phyloP scores from a whole-genome alignment of 2,888 invertebrate species.

The Lepidochrysops patricia region DNA sequence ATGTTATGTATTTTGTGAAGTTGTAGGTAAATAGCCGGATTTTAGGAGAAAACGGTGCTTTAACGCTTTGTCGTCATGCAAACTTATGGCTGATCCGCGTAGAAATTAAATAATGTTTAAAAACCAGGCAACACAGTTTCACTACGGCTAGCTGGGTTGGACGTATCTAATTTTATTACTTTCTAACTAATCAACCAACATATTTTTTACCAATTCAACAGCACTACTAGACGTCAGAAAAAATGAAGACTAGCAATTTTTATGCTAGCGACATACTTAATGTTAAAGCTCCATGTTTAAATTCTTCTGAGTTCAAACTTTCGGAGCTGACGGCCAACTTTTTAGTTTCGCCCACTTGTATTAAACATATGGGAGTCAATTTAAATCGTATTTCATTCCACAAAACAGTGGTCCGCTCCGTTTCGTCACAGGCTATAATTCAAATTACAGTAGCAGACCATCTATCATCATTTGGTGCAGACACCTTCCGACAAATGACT shows the following conservation, averaged over 20 bases:
- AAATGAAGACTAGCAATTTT: too few species aligned
- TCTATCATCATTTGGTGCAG: conserved; percentile 50
- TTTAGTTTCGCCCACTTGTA: not conserved
- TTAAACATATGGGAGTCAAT: conserved; percentile 3
- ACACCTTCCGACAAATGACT: conserved; percentile 44
- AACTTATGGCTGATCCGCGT: not conserved
- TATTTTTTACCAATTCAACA: not conserved
- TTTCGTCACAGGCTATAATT: conserved; percentile 37
- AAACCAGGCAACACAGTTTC: not conserved
- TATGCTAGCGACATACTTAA: too few species aligned
- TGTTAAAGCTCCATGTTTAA: too few species aligned
- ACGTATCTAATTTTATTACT: not conserved
- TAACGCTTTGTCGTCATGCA: not conserved
- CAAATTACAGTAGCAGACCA: conserved; percentile 33
- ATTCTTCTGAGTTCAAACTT: too few species aligned
- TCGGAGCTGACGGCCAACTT: too few species aligned
- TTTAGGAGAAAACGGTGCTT: not conserved
- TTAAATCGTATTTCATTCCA: conserved; percentile 4
- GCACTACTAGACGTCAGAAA: too few species aligned
- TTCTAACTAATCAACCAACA: not conserved
- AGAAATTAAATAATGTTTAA: not conserved
- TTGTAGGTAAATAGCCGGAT: not conserved
- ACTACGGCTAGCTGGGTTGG: not conserved
- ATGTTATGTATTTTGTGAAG: conserved; percentile 21
- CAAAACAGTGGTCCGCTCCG: conserved; percentile 17